phyloP scores from a whole-genome alignment of 2,113 vertebrate genomes.

The Takifugu flavidus region DNA sequence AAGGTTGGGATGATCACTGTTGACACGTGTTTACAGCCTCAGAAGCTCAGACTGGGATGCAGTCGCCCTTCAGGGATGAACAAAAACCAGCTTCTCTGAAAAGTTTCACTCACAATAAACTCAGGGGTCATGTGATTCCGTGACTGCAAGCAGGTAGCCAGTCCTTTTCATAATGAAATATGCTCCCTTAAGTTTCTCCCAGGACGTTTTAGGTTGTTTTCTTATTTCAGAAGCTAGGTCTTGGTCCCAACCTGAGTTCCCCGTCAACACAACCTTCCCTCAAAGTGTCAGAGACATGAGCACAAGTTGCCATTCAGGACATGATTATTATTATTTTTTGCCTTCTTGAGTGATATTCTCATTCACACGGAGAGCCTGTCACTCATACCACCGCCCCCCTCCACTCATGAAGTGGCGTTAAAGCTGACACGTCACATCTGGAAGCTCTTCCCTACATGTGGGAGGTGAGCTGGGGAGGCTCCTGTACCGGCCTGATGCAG shows the following conservation, averaged over 20 bases:
- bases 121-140: neutral
- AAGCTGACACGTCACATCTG: conserved; percentile 72
- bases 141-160: too few relatives aligned
- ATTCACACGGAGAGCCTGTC: conserved; percentile 46
- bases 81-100: too few relatives aligned
- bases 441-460: conserved; percentile 66
- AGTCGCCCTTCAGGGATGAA: too few relatives aligned
- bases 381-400: conserved; percentile 4
- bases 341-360: conserved; percentile 47
- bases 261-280: conserved; percentile 19
- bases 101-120: neutral
- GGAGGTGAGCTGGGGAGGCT: conserved; percentile 52
- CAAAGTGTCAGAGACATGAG: conserved; percentile 12
- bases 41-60: too few relatives aligned
- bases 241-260: conserved; percentile 3
- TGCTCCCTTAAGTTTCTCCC: too few relatives aligned
- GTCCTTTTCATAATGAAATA: neutral
- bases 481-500: conserved; percentile 9
- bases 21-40: too few relatives aligned
- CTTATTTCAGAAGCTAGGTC: neutral
- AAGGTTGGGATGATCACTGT: too few relatives aligned
- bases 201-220: neutral
- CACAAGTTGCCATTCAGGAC: conserved; percentile 34
- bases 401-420: conserved; percentile 50
- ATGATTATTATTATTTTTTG: conserved; percentile 42